These are phyloP conservation scores for Leptinotarsa peninsularis DNA, from an alignment of 2,888 invertebrate species.

Conservation along the genomic window DNA sequence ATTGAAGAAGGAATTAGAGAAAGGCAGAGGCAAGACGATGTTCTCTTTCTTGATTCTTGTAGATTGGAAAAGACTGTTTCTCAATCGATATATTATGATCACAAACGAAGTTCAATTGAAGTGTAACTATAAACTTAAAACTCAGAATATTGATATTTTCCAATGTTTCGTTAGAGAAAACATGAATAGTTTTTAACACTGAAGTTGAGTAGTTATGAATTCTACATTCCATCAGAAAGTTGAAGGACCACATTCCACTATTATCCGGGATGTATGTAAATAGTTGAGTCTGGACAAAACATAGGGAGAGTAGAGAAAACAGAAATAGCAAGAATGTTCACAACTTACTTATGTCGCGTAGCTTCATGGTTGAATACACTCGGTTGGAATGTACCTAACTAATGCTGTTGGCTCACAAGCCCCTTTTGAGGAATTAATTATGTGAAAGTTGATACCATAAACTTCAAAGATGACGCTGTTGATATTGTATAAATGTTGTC, in stretches of 20 bases:
- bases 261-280: constrained; percentile 41
- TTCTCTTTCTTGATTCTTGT: no score
- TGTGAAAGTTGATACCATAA: neutral
- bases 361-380: constrained; percentile 29
- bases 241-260: constrained; percentile 31
- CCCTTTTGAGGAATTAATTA: neutral
- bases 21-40: no score
- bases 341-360: constrained; percentile 38
- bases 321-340: constrained; percentile 43
- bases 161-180: neutral
- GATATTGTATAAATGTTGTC: no score
- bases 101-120: no score
- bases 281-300: constrained; percentile 34
- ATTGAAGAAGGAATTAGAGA: no score
- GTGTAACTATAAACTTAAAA: no score
- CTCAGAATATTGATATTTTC: no score
- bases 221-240: constrained; percentile 11
- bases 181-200: neutral
- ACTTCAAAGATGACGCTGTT: neutral
- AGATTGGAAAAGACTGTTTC: no score
- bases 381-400: constrained; percentile 32
- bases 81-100: no score
- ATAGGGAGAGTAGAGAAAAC: constrained; percentile 36
- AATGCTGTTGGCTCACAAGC: neutral
- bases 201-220: neutral